Evolutionary conservation across 2,113 vertebrate species (phyloP).

Genomic region (Candoia aspera): DNA sequence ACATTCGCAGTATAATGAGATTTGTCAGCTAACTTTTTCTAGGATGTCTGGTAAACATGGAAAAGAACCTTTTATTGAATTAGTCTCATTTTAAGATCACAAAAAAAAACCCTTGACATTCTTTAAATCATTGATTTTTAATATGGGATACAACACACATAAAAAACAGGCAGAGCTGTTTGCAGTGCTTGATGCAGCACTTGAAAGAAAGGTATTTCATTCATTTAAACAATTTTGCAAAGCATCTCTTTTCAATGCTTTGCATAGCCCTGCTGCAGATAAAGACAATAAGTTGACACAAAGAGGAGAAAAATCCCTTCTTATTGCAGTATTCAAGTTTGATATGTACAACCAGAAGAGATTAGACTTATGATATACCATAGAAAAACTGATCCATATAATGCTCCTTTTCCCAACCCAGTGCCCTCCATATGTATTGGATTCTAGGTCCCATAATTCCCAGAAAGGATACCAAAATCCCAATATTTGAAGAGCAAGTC

Average conservation of each 20-base stretch:
- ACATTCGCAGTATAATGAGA: background rate
- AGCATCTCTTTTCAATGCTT: background rate
- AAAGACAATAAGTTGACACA: background rate
- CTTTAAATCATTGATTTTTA: background rate
- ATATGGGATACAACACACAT: background rate
- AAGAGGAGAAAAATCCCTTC: background rate
- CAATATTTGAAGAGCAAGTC: background rate
- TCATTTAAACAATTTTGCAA: background rate
- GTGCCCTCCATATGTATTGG: background rate
- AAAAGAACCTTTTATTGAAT: background rate
- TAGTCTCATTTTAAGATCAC: background rate
- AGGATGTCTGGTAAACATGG: background rate
- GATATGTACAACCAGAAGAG: background rate
- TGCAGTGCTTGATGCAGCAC: background rate
- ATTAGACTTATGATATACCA: background rate
- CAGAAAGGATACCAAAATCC: background rate
- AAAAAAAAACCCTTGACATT: background rate
- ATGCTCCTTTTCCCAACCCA: background rate
- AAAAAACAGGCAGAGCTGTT: background rate
- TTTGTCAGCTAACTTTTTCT: background rate
- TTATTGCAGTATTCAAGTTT: background rate
- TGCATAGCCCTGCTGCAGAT: background rate
- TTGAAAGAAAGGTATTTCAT: background rate
- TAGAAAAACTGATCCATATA: background rate
- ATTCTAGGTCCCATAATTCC: background rate